phyloP scores from a whole-genome alignment of 2,888 invertebrate genomes.

The Leucoma salicis region DNA sequence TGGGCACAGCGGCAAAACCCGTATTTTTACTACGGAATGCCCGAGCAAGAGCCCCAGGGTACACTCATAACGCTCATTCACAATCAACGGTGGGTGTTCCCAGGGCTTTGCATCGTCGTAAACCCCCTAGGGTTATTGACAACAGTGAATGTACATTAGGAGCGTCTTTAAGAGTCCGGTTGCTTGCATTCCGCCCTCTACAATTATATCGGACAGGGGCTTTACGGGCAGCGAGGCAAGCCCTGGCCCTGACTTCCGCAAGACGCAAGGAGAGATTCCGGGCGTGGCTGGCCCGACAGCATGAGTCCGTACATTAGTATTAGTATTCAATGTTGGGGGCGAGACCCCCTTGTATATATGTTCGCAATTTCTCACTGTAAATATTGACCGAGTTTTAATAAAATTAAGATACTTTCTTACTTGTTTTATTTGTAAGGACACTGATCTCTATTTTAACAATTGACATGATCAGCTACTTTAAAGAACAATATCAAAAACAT shows the following conservation, averaged over 20 bases:
- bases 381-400: conserved; percentile 12
- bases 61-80: conserved; percentile 44
- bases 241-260: conserved; percentile 48
- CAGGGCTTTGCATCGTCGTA: conserved; percentile 49
- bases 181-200: conserved; percentile 60
- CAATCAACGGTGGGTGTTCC: conserved; percentile 30
- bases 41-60: conserved; percentile 55
- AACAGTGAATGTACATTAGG: conserved; percentile 45
- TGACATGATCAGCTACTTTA: no score
- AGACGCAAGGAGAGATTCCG: conserved; percentile 24
- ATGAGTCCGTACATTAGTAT: neutral
- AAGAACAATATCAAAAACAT: no score
- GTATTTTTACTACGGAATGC: conserved; percentile 60
- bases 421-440: conserved; percentile 11
- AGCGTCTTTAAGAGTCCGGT: conserved; percentile 32
- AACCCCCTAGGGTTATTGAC: conserved; percentile 52
- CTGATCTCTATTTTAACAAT: no score
- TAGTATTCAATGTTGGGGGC: neutral
- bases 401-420: conserved; percentile 9
- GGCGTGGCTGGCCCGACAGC: conserved; percentile 12
- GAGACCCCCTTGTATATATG: conserved; percentile 4
- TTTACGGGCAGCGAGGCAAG: conserved; percentile 31
- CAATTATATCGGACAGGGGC: conserved; percentile 62
- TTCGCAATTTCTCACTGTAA: conserved; percentile 6
- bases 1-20: conserved; percentile 50